These are phyloP conservation scores for Lerema accius DNA, from an alignment of 1,140 invertebrate genomes.

Conservation along the genomic window DNA sequence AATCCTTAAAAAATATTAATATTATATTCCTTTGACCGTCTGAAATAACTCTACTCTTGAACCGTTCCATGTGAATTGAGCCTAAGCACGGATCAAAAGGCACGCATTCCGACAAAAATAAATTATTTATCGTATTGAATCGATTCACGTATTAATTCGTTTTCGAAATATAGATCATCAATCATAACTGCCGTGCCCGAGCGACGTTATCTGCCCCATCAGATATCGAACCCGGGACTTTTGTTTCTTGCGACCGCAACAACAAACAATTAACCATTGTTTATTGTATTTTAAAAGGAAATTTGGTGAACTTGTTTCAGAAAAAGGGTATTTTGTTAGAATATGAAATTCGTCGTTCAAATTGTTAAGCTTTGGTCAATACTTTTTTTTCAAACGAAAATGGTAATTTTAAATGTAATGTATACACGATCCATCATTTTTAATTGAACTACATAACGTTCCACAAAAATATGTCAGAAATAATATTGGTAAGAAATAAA, in stretches of 20 bases:
- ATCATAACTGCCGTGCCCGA: constrained; percentile 63
- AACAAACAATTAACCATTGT: constrained; percentile 77
- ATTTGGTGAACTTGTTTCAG: constrained; percentile 55
- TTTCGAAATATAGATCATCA: constrained; percentile 59
- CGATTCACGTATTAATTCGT: constrained; percentile 70
- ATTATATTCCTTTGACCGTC: too few relatives aligned
- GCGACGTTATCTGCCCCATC: constrained; percentile 57
- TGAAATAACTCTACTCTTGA: too few relatives aligned
- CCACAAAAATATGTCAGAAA: too few relatives aligned
- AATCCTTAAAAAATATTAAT: too few relatives aligned
- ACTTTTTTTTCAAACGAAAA: too few relatives aligned
- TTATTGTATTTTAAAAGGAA: constrained; percentile 61
- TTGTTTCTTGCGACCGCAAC: constrained; percentile 48
- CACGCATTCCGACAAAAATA: constrained; percentile 55
- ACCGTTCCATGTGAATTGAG: constrained; percentile 34
- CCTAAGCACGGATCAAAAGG: constrained; percentile 33
- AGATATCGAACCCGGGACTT: constrained; percentile 41
- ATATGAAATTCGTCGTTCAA: too few relatives aligned
- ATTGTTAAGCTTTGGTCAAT: too few relatives aligned
- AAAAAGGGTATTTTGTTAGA: constrained; percentile 64
- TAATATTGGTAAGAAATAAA: too few relatives aligned
- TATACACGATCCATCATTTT: too few relatives aligned
- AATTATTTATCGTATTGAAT: constrained; percentile 60
- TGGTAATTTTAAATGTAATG: too few relatives aligned
- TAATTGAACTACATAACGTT: too few relatives aligned